Conservation (phyloP, 2,888 invertebrate species). For the Drosophila putrida region DNA sequence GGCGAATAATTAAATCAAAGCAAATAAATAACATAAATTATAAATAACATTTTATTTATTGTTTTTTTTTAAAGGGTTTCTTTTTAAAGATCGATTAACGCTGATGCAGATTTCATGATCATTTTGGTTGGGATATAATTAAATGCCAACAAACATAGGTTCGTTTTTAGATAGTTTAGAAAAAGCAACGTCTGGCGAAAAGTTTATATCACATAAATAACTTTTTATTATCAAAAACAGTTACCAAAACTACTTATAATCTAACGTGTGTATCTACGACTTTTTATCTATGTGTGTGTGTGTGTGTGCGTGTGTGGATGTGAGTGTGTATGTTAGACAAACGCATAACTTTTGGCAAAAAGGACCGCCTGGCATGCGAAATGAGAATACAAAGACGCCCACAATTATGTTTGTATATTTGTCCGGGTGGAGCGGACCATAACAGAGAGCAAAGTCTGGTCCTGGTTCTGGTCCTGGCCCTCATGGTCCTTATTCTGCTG, state of each 20-base stretch:
- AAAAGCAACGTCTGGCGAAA: slow-evolving; percentile 30
- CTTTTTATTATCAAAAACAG: slow-evolving; percentile 69
- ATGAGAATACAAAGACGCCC: slow-evolving; percentile 60
- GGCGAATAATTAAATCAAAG: too few species aligned
- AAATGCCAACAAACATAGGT: slow-evolving; percentile 3
- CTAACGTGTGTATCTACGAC: slow-evolving; percentile 36
- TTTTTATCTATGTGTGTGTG: not conserved
- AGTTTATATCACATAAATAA: slow-evolving; percentile 63
- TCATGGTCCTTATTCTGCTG: not conserved
- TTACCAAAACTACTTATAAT: slow-evolving; percentile 65
- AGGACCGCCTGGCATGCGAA: slow-evolving; percentile 48
- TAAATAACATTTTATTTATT: too few species aligned
- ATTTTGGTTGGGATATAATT: slow-evolving; percentile 1
- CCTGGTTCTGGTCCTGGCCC: not conserved
- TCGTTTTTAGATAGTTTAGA: slow-evolving; percentile 1
- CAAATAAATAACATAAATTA: too few species aligned
- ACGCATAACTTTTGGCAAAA: slow-evolving; percentile 43
- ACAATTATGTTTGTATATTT: slow-evolving; percentile 42
- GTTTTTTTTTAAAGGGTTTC: too few species aligned
- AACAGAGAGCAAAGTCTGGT: not conserved
- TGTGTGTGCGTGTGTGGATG: slow-evolving; percentile 6
- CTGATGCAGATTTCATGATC: not conserved
- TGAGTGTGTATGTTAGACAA: slow-evolving; percentile 19
- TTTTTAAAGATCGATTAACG: not conserved
- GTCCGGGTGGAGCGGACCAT: slow-evolving; percentile 12